Evolutionary conservation across 2,797 vertebrate genomes (phyloP).

Genomic region (Enteromius thamalakanensis): DNA sequence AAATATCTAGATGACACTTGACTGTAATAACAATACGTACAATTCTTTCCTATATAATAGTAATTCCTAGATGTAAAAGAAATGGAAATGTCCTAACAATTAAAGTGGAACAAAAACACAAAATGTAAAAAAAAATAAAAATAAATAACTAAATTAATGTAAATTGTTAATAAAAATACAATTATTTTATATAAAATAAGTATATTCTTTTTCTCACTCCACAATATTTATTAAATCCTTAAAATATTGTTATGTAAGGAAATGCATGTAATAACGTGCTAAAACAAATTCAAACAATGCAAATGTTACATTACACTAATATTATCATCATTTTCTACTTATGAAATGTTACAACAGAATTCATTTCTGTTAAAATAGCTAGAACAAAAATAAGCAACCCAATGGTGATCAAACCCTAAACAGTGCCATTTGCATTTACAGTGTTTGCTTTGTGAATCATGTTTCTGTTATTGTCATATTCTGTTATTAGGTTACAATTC

Average conservation of each 20-base stretch:
- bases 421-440: neutral
- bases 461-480: slow-evolving; percentile 12
- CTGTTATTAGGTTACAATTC: slow-evolving; percentile 43
- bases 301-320: neutral
- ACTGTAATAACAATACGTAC: neutral
- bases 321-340: neutral
- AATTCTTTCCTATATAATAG: too few species aligned
- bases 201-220: neutral
- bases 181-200: neutral
- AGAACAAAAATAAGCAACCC: neutral
- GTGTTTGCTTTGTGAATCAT: slow-evolving; percentile 18
- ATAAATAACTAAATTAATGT: neutral
- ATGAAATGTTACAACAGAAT: neutral
- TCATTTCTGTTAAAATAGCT: neutral
- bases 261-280: neutral
- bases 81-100: neutral
- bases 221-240: neutral
- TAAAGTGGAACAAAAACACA: neutral
- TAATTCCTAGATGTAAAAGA: neutral
- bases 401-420: neutral
- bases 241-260: neutral
- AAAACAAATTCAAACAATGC: neutral
- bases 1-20: neutral
- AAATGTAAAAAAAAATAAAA: neutral
- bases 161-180: neutral